Conservation (phyloP, 2,113 vertebrate genomes). For the Pteropus alecto region DNA sequence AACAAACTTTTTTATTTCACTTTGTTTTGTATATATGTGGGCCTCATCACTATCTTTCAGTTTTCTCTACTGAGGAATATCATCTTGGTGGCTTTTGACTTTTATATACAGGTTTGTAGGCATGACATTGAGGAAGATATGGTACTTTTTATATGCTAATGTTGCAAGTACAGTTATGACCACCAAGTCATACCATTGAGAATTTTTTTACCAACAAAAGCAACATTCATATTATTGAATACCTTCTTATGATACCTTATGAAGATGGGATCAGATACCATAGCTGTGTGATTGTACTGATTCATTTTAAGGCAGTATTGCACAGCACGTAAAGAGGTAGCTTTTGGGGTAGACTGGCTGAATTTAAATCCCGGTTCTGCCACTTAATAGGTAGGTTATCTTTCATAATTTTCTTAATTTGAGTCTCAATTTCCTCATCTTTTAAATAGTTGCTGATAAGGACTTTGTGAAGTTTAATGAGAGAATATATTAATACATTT, state of each 20-base stretch:
- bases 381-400: neutral
- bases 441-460: neutral
- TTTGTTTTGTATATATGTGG: neutral
- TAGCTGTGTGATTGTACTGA: neutral
- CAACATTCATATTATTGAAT: neutral
- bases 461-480: conserved; percentile 3
- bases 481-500: neutral
- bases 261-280: neutral
- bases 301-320: neutral
- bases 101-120: neutral
- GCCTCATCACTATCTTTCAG: neutral
- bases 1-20: neutral
- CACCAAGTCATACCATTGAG: neutral
- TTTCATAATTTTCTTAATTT: neutral
- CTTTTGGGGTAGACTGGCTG: neutral
- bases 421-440: neutral
- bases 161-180: neutral
- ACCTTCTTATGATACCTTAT: neutral
- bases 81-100: neutral
- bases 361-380: neutral
- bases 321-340: neutral
- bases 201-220: neutral
- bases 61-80: neutral
- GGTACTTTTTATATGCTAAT: neutral
- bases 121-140: neutral